These are phyloP conservation scores for Carterocephalus palaemon DNA, from an alignment of 2,888 invertebrate species.

Conservation along the genomic window DNA sequence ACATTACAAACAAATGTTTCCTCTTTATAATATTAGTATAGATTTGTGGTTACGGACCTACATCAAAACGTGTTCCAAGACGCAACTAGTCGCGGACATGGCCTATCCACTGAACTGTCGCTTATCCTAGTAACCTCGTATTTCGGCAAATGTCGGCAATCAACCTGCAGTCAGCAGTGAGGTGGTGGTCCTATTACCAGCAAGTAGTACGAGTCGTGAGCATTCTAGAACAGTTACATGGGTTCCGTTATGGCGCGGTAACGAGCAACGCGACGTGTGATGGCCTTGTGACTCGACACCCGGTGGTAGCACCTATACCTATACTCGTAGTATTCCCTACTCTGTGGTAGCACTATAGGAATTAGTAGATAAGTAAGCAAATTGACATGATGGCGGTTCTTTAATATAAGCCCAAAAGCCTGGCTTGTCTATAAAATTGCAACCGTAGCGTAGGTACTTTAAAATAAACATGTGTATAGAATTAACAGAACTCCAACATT, in stretches of 20 bases:
- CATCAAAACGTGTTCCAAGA: too few relatives aligned
- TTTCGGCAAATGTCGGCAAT: constrained; percentile 38
- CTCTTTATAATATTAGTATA: too few relatives aligned
- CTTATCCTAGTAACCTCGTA: constrained; percentile 31
- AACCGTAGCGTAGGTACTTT: too few relatives aligned
- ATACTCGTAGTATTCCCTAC: too few relatives aligned
- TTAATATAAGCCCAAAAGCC: background rate
- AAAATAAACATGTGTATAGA: too few relatives aligned
- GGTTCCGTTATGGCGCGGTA: constrained; percentile 49
- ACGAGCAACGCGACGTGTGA: constrained; percentile 23
- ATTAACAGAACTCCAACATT: too few relatives aligned
- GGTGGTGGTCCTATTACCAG: constrained; percentile 27
- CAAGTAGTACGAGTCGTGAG: constrained; percentile 28
- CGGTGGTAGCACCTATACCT: background rate
- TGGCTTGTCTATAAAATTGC: too few relatives aligned
- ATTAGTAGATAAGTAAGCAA: background rate
- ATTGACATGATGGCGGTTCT: background rate
- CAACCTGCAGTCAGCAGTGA: background rate
- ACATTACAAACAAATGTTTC: too few relatives aligned
- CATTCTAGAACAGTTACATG: constrained; percentile 43
- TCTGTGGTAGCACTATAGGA: background rate
- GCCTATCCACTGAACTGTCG: constrained; percentile 4
- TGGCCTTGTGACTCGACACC: constrained; percentile 17
- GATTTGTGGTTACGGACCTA: too few relatives aligned
- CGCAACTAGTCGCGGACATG: constrained; percentile 8